Conservation (phyloP, 2,797 vertebrate species). For the Pyrrhura leucotis region DNA sequence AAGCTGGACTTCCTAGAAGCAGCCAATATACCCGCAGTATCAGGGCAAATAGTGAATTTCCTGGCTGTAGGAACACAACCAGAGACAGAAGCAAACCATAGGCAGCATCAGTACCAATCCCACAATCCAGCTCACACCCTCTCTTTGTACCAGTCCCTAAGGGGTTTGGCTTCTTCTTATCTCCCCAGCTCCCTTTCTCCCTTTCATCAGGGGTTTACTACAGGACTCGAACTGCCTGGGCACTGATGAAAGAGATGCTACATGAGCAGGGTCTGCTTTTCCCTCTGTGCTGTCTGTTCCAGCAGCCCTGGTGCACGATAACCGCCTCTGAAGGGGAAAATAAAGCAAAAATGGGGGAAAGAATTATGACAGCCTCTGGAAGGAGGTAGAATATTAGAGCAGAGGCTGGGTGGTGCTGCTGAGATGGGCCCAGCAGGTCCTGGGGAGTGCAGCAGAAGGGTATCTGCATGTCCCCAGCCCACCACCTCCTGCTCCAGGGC, state of each 20-base stretch:
- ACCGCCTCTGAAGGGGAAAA: background rate
- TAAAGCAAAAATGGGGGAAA: accelerated
- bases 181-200: background rate
- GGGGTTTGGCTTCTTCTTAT: background rate
- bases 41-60: background rate
- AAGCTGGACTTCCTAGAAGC: background rate
- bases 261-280: background rate
- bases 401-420: background rate
- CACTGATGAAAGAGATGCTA: background rate
- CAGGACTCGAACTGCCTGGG: background rate
- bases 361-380: background rate
- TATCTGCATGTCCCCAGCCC: background rate
- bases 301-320: accelerated
- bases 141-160: background rate
- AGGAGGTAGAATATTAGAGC: background rate
- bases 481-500: background rate
- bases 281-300: accelerated
- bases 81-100: background rate
- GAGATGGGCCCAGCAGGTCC: accelerated
- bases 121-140: background rate
- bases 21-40: background rate
- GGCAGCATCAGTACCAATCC: background rate
- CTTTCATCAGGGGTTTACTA: background rate
- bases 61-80: background rate
- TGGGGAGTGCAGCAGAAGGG: background rate